phyloP scores from a whole-genome alignment of 2,888 invertebrate species.

The Endotricha flammealis region DNA sequence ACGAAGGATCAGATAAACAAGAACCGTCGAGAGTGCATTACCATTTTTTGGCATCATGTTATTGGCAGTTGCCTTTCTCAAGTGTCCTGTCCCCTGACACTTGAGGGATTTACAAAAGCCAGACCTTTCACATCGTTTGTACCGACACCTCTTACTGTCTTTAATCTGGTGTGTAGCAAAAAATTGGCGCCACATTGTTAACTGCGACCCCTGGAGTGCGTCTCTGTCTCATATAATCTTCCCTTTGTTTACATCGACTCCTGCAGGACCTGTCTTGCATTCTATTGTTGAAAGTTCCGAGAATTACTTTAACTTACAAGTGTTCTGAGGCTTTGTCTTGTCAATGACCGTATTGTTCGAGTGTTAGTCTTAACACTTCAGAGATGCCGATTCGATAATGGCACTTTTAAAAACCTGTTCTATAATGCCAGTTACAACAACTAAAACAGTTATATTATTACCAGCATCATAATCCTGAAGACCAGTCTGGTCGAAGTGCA shows the following conservation, averaged over 20 bases:
- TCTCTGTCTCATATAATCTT: slow-evolving; percentile 46
- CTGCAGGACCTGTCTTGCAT: slow-evolving; percentile 51
- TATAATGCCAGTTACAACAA: slow-evolving; percentile 13
- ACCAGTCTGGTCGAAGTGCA: slow-evolving; percentile 10
- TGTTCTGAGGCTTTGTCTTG: slow-evolving; percentile 36
- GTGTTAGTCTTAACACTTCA: slow-evolving; percentile 12
- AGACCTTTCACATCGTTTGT: slow-evolving; percentile 70
- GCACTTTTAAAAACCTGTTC: slow-evolving; percentile 18
- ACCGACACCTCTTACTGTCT: slow-evolving; percentile 53
- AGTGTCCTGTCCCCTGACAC: slow-evolving; percentile 36
- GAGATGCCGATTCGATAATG: slow-evolving; percentile 16
- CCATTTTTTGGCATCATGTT: slow-evolving; percentile 31
- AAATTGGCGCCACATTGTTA: slow-evolving; percentile 69
- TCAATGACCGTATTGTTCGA: slow-evolving; percentile 13
- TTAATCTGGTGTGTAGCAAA: slow-evolving; percentile 51
- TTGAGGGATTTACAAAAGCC: slow-evolving; percentile 60
- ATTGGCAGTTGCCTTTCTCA: slow-evolving; percentile 28
- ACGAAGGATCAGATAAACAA: not conserved
- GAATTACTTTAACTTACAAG: slow-evolving; percentile 46
- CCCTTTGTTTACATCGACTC: slow-evolving; percentile 53
- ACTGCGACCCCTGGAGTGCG: slow-evolving; percentile 42
- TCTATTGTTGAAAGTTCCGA: slow-evolving; percentile 43
- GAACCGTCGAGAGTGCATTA: slow-evolving; percentile 12
- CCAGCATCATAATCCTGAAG: slow-evolving; percentile 18
- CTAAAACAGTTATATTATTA: slow-evolving; percentile 13